Base-by-base conservation (phyloP, 2,113 vertebrate species). In the Datnioides undecimradiatus region DNA sequence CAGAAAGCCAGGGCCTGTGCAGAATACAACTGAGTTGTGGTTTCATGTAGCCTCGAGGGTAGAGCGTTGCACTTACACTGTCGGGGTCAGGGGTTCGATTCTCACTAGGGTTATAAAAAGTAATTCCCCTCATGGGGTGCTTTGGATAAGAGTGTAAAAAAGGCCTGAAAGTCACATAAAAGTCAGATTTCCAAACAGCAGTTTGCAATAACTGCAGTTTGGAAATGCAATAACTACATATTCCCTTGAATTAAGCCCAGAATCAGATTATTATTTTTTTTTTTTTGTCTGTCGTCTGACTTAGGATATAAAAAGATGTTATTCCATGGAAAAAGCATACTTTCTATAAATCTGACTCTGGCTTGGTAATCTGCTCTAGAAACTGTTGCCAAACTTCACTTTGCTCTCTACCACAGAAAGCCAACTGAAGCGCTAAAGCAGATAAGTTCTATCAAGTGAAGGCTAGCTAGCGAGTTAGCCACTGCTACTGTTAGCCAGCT, bases 1-100 rank as follows among this genome's bases (percentile, higher is more conserved):
- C 79, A 71, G 27, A 77, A 40, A 78, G 27, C 38, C 55, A 7
- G 45, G 40, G 25, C 27, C 65, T 82, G 68, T 49, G 60, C 48
- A 54, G 45, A 62, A 58, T 64, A 72, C 48, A 65, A 40, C 60
- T 27, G 2, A 16, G 55, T 14, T 49, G 38, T 54, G 45, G 40
- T 52, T 75, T 46, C 33, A 6, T 64, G 49, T 5, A 33, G 73
- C 33, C 49, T 38, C 38, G 1, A 23, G 54, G 25, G 17, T 12
- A 65, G 25, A 52, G 23, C 40, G 6, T 10, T 11, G 74, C 55
- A 69, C 60, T 77, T 48, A 78, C 76, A 81, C 34, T 27, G 66
- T 40, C 19, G 0, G 63, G 64, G 82, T 85, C 68, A 65, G 16
- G 11, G 23, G 54, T 75, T 23, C 16, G 1, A 64, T 33, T 70